A percentile compares a stretch with the other conserved stretches of the same genome.
These are phyloP conservation scores for Leuctra nigra DNA, from an alignment of 2,888 invertebrate species.

Conservation along the genomic window DNA sequence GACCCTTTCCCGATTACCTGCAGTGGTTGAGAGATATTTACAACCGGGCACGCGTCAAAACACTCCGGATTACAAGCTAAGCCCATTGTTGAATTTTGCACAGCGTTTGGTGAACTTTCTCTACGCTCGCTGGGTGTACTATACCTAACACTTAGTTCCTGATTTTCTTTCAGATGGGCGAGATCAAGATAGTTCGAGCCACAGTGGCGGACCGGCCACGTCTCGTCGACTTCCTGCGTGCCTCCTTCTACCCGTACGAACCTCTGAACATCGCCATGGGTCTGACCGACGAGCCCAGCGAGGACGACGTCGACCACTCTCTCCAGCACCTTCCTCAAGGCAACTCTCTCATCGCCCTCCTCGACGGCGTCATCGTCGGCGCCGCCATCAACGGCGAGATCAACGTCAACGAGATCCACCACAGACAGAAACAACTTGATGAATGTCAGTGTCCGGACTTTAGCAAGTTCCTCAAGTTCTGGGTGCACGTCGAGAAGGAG, in stretches of 20 bases:
- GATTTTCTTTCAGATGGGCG: background rate
- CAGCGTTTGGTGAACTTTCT: too few species aligned
- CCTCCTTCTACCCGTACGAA: constrained; percentile 17
- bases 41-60: too few species aligned
- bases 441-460: background rate
- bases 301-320: constrained; percentile 13
- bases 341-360: constrained; percentile 9
- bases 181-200: constrained; percentile 7
- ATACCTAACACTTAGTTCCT: too few species aligned
- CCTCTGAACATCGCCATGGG: constrained; percentile 13
- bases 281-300: background rate
- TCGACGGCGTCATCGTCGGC: constrained; percentile 3
- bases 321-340: constrained; percentile 16
- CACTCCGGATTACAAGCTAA: too few species aligned
- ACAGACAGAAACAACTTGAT: background rate
- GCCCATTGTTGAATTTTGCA: too few species aligned
- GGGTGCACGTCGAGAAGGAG: constrained; percentile 5
- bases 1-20: too few species aligned
- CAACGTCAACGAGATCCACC: background rate
- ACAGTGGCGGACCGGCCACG: constrained; percentile 14
- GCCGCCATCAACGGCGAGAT: constrained; percentile 17
- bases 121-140: too few species aligned
- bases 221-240: constrained; percentile 13
- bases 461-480: constrained; percentile 5
- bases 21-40: too few species aligned